phyloP scores from a whole-genome alignment of 2,113 vertebrate genomes.

The Fulica atra region DNA sequence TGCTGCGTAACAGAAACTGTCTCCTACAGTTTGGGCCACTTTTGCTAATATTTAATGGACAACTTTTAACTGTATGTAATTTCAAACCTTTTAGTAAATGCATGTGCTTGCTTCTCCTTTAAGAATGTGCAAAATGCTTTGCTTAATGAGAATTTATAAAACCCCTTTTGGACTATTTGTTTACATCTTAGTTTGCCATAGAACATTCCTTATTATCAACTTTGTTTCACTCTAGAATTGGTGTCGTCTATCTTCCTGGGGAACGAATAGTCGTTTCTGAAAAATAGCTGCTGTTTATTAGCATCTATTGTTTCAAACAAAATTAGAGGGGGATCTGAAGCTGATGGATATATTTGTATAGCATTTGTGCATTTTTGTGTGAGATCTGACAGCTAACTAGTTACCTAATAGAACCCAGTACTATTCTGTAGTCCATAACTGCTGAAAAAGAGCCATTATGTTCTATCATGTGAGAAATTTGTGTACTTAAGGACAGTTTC shows the following conservation, averaged over 20 bases:
- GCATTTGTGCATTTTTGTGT: background rate
- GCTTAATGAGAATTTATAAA: background rate
- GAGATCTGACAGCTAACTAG: background rate
- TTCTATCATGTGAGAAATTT: slow-evolving; percentile 42
- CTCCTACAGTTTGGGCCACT: background rate
- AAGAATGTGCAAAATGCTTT: background rate
- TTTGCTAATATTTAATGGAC: background rate
- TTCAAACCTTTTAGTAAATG: background rate
- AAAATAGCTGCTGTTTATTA: background rate
- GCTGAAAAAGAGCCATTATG: slow-evolving; percentile 29
- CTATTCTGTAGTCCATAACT: background rate
- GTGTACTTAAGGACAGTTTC: slow-evolving; percentile 41
- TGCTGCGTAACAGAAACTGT: background rate
- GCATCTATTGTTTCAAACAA: background rate
- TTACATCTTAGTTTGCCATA: background rate
- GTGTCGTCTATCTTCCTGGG: background rate
- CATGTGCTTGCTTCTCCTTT: background rate
- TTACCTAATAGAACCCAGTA: background rate
- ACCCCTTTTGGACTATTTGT: background rate
- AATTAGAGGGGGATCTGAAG: background rate
- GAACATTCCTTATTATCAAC: background rate
- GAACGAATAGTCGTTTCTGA: background rate
- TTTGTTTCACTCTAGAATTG: background rate
- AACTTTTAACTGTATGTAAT: background rate
- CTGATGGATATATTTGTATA: background rate